Evolutionary conservation across 2,797 vertebrate species (phyloP), one percentile per base, ranked within the genome.

Genomic region (Corythornis leucogaster): DNA sequence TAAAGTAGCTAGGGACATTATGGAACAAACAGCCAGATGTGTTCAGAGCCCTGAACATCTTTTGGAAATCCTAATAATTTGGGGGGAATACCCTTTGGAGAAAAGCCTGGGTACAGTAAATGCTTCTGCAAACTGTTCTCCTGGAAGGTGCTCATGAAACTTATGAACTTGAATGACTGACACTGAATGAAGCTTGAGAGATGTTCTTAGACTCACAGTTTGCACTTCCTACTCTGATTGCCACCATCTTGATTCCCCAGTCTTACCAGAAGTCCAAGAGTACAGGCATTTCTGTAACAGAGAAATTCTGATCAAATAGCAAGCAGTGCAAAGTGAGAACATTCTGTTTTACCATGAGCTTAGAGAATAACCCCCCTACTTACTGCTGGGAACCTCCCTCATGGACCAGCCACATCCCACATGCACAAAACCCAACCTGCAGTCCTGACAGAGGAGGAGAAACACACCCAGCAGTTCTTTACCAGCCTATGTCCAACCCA

Each of bases 161-260:
- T 30, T 55, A 20, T 64, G 83, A 75, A 75, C 20, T 35, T 38
- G 33, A 61, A 51, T 9, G 22, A 57, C 26, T 48, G 43, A 11
- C 40, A 59, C 40, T 45, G 58, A 48, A 67, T 2, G 1, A 17
- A 40, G 14, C 16, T 82, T 51, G 45, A 66, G 43, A 54, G 42
- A 31, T 0, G 0, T n/a, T 9, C 16, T 50, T 6, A 1, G 31
- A 9, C 11, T 12, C 2, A 2, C 2, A 2, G 19, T 59, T 9
- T 25, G 24, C 3, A 4, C 33, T 30, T 85, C 25, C 54, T 38
- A 18, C 78, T 80, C 42, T 28, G 30, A 40, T 25, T 69, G 62
- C 30, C 25, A 21, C 48, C 22, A 50, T 35, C 35, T 35, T 35
- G 35, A 43, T n/a, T 71, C 51, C 10, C 14, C 46, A 33, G 16